Conservation (phyloP, 1,140 invertebrate genomes). For the Homarus americanus region DNA sequence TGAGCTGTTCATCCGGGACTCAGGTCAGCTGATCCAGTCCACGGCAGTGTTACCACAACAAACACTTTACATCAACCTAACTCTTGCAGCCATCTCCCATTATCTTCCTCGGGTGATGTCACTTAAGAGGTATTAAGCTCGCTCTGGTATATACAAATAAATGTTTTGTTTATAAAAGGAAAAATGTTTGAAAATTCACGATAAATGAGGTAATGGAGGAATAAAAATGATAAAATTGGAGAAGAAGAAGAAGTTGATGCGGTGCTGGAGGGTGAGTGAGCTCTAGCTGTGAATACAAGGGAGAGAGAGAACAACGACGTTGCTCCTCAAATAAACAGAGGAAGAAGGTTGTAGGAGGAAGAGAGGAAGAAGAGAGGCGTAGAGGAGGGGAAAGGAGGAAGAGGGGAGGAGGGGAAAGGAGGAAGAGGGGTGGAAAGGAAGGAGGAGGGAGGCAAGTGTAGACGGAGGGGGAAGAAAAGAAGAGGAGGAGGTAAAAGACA, state of each 20-base stretch:
- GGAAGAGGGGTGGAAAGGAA: too few relatives aligned
- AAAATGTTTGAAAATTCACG: too few relatives aligned
- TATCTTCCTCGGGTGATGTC: background rate
- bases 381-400: background rate
- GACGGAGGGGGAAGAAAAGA: too few relatives aligned
- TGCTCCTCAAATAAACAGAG: background rate
- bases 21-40: background rate
- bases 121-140: too few relatives aligned
- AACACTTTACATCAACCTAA: background rate
- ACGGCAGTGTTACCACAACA: background rate
- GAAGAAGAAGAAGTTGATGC: background rate
- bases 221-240: background rate
- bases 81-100: background rate
- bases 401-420: background rate
- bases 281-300: background rate
- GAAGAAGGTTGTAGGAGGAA: background rate
- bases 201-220: too few relatives aligned
- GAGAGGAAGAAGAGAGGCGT: background rate
- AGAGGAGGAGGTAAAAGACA: background rate
- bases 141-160: too few relatives aligned
- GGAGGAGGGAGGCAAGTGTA: too few relatives aligned
- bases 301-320: slow-evolving; percentile 22
- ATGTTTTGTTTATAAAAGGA: too few relatives aligned
- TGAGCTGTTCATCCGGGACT: slow-evolving; percentile 4
- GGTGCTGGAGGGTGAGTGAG: background rate